Evolutionary conservation across 2,113 vertebrate species (phyloP).

Genomic region (Phoenicopterus ruber): DNA sequence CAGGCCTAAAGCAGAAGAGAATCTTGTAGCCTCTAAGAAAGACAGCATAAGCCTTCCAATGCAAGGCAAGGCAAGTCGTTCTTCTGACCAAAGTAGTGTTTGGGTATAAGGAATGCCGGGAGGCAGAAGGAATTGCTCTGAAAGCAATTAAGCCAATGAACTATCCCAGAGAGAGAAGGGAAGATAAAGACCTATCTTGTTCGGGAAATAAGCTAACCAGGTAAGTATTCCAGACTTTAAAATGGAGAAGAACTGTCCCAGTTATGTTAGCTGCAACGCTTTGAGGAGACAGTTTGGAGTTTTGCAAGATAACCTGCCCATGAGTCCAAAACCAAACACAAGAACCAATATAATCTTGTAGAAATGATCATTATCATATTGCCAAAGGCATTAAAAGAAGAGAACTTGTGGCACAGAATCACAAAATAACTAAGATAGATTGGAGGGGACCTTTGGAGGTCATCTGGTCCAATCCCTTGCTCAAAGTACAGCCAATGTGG

Average conservation of each 20-base stretch:
- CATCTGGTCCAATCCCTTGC: not conserved
- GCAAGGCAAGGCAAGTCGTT: not conserved
- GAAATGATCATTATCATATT: accelerated
- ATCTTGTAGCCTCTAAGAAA: not conserved
- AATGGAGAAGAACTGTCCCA: not conserved
- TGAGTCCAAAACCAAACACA: not conserved
- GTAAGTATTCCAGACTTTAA: not conserved
- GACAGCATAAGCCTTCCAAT: not conserved
- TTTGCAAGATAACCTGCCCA: not conserved
- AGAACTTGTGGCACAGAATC: not conserved
- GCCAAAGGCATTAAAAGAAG: not conserved
- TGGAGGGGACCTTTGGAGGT: not conserved
- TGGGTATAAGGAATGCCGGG: not conserved
- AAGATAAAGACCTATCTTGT: not conserved
- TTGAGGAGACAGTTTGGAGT: not conserved
- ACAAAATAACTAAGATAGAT: not conserved
- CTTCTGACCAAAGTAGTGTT: not conserved
- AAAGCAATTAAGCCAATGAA: not conserved
- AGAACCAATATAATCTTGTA: not conserved
- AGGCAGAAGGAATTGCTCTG: not conserved
- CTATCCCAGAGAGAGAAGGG: not conserved
- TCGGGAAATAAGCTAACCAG: not conserved
- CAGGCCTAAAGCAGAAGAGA: not conserved
- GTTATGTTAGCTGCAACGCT: not conserved
- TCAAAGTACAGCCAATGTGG: not conserved